phyloP scores from a whole-genome alignment of 1,140 invertebrate species.

The Trichonephila inaurata region DNA sequence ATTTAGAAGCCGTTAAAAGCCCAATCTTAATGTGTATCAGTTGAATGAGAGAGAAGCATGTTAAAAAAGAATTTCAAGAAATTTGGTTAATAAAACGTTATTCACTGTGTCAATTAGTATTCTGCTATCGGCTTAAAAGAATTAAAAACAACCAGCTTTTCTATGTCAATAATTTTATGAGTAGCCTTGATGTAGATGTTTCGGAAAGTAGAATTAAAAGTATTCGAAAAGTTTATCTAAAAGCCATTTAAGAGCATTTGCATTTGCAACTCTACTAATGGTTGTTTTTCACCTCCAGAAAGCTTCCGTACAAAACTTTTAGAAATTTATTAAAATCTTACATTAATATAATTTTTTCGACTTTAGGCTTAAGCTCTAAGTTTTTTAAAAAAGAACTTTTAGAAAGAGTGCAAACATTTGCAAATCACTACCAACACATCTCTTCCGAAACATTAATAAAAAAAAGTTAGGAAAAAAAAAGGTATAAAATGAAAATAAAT shows the following conservation, averaged over 20 bases:
- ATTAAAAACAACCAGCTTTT: background rate
- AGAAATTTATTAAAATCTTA: background rate
- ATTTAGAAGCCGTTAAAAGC: too few species aligned
- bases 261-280: background rate
- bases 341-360: background rate
- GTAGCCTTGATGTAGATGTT: background rate
- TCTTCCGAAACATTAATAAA: background rate
- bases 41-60: too few species aligned
- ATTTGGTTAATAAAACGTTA: too few species aligned
- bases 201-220: background rate
- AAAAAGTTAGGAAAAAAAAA: background rate
- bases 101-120: too few species aligned
- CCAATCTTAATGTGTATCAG: too few species aligned
- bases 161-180: background rate
- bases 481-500: background rate
- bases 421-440: background rate
- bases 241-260: background rate
- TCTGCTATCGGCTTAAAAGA: too few species aligned
- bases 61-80: too few species aligned
- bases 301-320: background rate
- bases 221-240: background rate
- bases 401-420: background rate
- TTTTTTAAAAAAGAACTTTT: background rate
- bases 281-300: background rate
- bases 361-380: background rate